A percentile compares a stretch with the other conserved stretches of the same genome.
These are phyloP conservation scores for Petrolisthes cinctipes DNA, from an alignment of 2,888 invertebrate species.

Conservation along the genomic window DNA sequence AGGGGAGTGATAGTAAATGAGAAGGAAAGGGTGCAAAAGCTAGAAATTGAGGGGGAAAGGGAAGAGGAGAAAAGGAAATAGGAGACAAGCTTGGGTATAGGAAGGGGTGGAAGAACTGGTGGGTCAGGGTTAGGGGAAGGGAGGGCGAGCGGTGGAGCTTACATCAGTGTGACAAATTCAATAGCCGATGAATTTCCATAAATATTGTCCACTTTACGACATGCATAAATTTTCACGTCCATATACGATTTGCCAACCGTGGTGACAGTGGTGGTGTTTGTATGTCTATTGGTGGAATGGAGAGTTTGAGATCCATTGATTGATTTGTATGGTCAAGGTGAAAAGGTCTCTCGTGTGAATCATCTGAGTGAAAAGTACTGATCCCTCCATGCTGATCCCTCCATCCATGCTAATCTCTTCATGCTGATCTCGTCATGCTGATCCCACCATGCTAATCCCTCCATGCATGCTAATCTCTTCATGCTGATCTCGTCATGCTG, in stretches of 20 bases:
- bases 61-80: background rate
- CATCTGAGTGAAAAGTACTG: too few relatives aligned
- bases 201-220: slow-evolving; percentile 59
- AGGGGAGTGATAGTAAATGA: background rate
- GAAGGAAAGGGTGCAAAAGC: too few relatives aligned
- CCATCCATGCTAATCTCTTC: background rate
- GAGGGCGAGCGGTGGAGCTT: slow-evolving; percentile 23
- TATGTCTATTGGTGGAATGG: background rate
- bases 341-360: too few relatives aligned
- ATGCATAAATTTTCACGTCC: slow-evolving; percentile 41
- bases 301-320: too few relatives aligned
- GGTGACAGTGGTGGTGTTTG: slow-evolving; percentile 26
- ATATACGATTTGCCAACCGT: slow-evolving; percentile 20
- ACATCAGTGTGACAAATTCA: slow-evolving; percentile 55
- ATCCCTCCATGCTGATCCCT: background rate
- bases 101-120: background rate
- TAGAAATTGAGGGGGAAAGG: background rate
- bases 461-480: too few relatives aligned
- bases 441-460: background rate
- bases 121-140: background rate
- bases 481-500: too few relatives aligned
- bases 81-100: background rate
- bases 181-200: slow-evolving; percentile 57
- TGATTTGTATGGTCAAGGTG: too few relatives aligned
- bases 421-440: background rate